Evolutionary conservation across 1,140 invertebrate species (phyloP).

Genomic region (Zophobas atratus): DNA sequence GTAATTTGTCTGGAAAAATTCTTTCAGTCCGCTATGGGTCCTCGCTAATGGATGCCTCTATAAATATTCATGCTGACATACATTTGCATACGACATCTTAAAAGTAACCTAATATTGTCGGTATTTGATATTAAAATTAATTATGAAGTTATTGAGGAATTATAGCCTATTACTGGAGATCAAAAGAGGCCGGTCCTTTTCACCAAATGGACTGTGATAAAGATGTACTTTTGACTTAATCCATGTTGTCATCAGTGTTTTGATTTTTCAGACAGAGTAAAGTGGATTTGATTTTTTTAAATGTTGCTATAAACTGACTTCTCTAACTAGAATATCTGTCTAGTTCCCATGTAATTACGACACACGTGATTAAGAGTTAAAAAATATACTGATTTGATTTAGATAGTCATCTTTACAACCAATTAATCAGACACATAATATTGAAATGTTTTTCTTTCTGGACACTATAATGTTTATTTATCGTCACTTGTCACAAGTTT

Average conservation of each 20-base stretch:
- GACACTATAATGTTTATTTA: too few species aligned
- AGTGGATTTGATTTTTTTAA: neutral
- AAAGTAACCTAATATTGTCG: slow-evolving; percentile 33
- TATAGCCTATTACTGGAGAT: slow-evolving; percentile 21
- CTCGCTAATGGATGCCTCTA: slow-evolving; percentile 27
- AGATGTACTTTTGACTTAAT: slow-evolving; percentile 15
- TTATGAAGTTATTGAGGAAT: slow-evolving; percentile 34
- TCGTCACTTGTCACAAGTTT: too few species aligned
- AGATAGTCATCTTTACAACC: neutral
- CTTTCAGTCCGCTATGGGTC: neutral
- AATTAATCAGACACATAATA: neutral
- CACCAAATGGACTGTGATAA: slow-evolving; percentile 12
- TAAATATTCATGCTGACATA: slow-evolving; percentile 21
- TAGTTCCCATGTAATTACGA: neutral
- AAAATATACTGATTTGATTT: neutral
- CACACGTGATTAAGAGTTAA: neutral
- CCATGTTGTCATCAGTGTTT: slow-evolving; percentile 8
- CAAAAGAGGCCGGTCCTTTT: slow-evolving; percentile 10
- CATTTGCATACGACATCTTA: slow-evolving; percentile 31
- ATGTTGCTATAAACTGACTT: neutral
- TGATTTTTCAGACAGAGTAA: neutral
- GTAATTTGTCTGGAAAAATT: slow-evolving; percentile 12
- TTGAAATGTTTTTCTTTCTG: neutral
- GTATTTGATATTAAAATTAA: slow-evolving; percentile 19
- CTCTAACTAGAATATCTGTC: neutral